A percentile compares a stretch with the other conserved stretches of the same genome.
Conservation (phyloP, 2,888 invertebrate species). For the Zhuqinia jingwanae region DNA sequence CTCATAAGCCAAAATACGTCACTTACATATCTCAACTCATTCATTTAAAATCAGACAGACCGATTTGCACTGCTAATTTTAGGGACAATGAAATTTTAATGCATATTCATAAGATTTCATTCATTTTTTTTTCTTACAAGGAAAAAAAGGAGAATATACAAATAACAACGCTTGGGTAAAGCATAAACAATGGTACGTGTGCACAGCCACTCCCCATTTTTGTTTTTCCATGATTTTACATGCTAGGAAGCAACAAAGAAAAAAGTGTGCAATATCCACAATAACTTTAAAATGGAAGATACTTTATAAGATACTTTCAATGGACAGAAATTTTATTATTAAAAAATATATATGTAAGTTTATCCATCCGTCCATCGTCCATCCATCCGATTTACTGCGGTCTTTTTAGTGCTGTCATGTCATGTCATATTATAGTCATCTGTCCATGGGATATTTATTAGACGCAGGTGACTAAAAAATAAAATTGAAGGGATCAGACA, state of each 20-base stretch:
- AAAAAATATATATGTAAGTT: too few relatives aligned
- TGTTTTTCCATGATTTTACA: slow-evolving; percentile 1
- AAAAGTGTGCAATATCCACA: not conserved
- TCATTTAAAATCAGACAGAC: slow-evolving; percentile 12
- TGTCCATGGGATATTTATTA: slow-evolving; percentile 17
- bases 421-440: not conserved
- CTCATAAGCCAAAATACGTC: too few relatives aligned
- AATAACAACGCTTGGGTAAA: too few relatives aligned
- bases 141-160: slow-evolving; percentile 15
- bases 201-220: slow-evolving; percentile 12
- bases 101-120: slow-evolving; percentile 17
- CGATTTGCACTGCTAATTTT: slow-evolving; percentile 2
- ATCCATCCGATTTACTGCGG: not conserved
- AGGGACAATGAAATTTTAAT: slow-evolving; percentile 9
- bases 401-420: slow-evolving; percentile 11
- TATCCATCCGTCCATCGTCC: too few relatives aligned
- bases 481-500: not conserved
- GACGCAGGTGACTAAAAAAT: slow-evolving; percentile 22
- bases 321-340: not conserved
- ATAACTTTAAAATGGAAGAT: slow-evolving; percentile 18
- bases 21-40: too few relatives aligned
- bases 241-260: not conserved
- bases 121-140: slow-evolving; percentile 22
- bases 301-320: not conserved
- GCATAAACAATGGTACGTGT: not conserved